Percentiles rank a stretch among this genome's conserved stretches.
phyloP scores from a whole-genome alignment of 2,113 vertebrate genomes.

The Irena cyanogastra region DNA sequence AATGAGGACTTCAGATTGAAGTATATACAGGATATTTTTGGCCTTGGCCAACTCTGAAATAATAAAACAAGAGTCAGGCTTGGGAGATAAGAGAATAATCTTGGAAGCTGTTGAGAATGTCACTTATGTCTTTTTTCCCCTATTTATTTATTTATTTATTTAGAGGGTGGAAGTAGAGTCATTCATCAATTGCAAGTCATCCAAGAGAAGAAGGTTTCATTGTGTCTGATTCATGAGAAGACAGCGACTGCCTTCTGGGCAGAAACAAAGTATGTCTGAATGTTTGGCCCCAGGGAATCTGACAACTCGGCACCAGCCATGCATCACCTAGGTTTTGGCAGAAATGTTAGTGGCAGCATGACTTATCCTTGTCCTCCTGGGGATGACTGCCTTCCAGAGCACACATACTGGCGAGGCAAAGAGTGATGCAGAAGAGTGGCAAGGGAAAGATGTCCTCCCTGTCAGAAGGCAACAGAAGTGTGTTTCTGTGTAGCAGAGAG shows the following conservation, averaged over 20 bases:
- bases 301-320: accelerated
- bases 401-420: neutral
- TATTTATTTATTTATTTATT: neutral
- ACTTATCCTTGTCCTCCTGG: neutral
- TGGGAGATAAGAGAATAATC: neutral
- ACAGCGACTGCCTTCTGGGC: neutral
- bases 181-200: neutral
- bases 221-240: neutral
- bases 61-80: neutral
- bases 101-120: neutral
- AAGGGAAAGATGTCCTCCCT: neutral
- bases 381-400: neutral
- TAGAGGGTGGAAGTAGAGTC: accelerated
- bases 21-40: neutral
- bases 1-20: slow-evolving; percentile 1
- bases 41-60: neutral
- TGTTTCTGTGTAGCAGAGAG: neutral
- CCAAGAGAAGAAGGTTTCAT: neutral
- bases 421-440: neutral
- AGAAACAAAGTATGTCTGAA: neutral
- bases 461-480: neutral
- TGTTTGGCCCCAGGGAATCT: neutral
- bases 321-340: neutral
- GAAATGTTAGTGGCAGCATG: neutral
- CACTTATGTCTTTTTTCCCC: neutral